A percentile compares a stretch with the other conserved stretches of the same genome.
These are phyloP conservation scores for Creontiades dilutus DNA, from an alignment of 2,888 invertebrate genomes.

Conservation along the genomic window DNA sequence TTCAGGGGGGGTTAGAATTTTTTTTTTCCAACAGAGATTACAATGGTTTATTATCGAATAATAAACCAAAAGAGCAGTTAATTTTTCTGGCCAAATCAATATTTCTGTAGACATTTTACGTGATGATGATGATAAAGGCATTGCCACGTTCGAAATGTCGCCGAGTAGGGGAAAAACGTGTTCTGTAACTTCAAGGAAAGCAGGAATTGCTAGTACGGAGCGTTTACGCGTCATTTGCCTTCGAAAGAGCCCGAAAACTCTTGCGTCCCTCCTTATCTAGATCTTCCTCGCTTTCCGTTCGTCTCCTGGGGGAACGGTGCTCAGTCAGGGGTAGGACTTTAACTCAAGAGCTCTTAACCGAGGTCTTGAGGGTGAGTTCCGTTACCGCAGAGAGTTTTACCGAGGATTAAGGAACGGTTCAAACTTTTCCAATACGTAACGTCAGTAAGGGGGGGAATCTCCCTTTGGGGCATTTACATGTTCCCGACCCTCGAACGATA, in stretches of 20 bases:
- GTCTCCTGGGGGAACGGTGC: slow-evolving; percentile 6
- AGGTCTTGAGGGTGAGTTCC: slow-evolving; percentile 17
- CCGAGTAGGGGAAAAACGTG: neutral
- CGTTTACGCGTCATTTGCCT: slow-evolving; percentile 33
- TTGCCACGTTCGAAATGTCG: no score
- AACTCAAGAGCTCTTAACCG: neutral
- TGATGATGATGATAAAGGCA: no score
- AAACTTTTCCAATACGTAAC: slow-evolving; percentile 70
- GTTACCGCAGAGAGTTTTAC: neutral
- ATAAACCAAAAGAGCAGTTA: no score
- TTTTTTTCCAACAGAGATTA: no score
- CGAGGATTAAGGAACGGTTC: slow-evolving; percentile 67
- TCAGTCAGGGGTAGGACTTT: neutral
- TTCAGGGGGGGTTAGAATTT: no score
- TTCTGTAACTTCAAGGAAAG: neutral
- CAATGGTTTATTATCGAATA: no score
- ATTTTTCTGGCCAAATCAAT: no score
- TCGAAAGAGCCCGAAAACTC: neutral
- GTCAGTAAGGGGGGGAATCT: neutral
- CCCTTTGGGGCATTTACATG: neutral
- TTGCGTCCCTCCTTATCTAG: neutral
- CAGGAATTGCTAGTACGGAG: neutral
- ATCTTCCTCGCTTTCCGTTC: neutral
- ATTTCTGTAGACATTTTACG: no score
- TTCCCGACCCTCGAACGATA: neutral